Evolutionary conservation across 2,797 vertebrate genomes (phyloP), one percentile per base, ranked within the genome.

Genomic region (Gouania willdenowi): DNA sequence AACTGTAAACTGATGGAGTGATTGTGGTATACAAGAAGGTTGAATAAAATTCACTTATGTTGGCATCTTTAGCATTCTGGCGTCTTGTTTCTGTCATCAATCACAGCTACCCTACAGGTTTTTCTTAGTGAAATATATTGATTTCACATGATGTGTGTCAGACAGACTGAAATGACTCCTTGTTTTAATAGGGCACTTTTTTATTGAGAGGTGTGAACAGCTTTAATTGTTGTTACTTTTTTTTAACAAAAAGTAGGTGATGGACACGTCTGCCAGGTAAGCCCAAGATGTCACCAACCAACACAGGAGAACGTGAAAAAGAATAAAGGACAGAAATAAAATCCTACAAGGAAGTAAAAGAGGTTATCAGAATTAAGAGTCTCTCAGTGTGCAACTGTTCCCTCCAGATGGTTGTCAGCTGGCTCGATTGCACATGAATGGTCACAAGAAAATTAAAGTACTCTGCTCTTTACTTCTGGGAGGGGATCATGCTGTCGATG

Each of bases 401-500:
- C 50, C 60, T 78, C 79, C 73, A 64, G 52, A 34, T 16, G 28
- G 73, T 66, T 41, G 38, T 55, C 60, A 26, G 75, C 48, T 58
- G 60, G 54, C 66, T 76, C 39, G 24, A 74, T 65, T 64, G 60
- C 68, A 75, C 60, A 32, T 64, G 41, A 75, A 69, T 76, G 68
- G 79, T 80, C 76, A 68, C 50, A 56, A 83, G 71, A 73, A 83
- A 79, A 73, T 59, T 10, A 18, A 9, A 41, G 54, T 51, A 45
- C 51, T 36, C 64, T 83, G 46, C 43, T 74, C 47, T 88, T 85
- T 89, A 91, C 84, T 91, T 91, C 90, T 98, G 95, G 28, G 94
- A 91, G 0, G 95, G 95, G 81, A 98, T 91, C 93, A 98, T 93
- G 91, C 86, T 81, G 41, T 98, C 95, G 5, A 98, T 92, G 65